Evolutionary conservation across 2,797 vertebrate species (phyloP), one percentile per base, ranked within the genome.

Genomic region (Poecilia gillii): DNA sequence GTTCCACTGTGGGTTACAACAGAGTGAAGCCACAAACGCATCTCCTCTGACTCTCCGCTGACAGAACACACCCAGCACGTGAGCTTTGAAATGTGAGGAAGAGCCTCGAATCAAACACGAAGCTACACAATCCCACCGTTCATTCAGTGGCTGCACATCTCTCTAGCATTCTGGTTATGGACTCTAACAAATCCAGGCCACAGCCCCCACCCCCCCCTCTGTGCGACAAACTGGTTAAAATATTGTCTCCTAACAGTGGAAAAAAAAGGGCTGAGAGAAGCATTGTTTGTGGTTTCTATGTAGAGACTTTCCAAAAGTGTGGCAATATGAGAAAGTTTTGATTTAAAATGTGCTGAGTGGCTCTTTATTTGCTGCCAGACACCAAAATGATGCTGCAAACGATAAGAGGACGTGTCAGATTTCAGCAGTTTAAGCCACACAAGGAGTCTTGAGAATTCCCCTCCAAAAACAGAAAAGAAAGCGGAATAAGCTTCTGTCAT

Each of bases 11-110:
- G 90, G 90, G 83, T 93, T 87, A 88, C 84, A 90, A 88, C 84
- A 85, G 81, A 89, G 85, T 81, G 87, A 89, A 94, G 89, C 92
- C 91, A 88, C 85, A n/a, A 85, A 45, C 79, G 83, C 80, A 78
- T 82, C 84, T 86, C 89, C 88, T 85, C 80, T 85, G 33, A 64
- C 59, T 46, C 85, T 88, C 78, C 75, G 74, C 85, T 85, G 85
- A 23, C 84, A 90, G 87, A 94, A 80, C 87, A 74, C 89, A 78
- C 89, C 85, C 87, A 80, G 84, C 72, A 75, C 79, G 45, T 84
- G 87, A 91, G 90, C 93, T 95, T 94, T 95, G 94, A 94, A 94
- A 90, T 83, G 74, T 0, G 25, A 84, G 81, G 82, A 91, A 84
- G 76, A 89, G 88, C 79, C 81, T 85, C 39, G 84, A 90, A 87